Evolutionary conservation across 1,140 invertebrate species (phyloP).

Genomic region (Aphis gossypii): DNA sequence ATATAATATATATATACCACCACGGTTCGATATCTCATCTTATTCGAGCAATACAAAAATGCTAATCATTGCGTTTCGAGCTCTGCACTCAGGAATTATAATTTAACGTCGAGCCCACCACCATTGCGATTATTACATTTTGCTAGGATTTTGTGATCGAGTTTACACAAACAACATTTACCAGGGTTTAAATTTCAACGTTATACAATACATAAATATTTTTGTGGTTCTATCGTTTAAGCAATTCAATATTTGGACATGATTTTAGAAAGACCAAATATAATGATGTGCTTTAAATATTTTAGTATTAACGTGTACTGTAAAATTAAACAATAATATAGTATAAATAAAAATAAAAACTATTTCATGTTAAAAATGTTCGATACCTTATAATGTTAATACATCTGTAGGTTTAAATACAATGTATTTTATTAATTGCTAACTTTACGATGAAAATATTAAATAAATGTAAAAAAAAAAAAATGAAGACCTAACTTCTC

Average conservation of each 20-base stretch:
- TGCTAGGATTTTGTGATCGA: neutral
- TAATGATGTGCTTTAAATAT: neutral
- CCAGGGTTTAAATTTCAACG: too few species aligned
- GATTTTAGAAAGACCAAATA: constrained; percentile 2
- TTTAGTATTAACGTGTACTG: neutral
- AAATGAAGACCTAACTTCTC: too few species aligned
- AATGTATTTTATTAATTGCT: too few species aligned
- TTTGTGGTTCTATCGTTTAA: neutral
- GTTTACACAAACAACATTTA: neutral
- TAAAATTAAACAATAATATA: neutral
- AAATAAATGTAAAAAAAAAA: too few species aligned
- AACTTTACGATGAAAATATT: too few species aligned
- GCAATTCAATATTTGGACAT: constrained; percentile 8
- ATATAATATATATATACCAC: neutral
- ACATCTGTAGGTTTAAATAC: too few species aligned
- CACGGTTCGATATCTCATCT: neutral
- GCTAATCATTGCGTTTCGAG: neutral
- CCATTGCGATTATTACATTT: neutral
- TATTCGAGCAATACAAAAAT: neutral
- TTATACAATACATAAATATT: too few species aligned
- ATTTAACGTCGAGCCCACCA: neutral
- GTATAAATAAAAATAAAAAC: neutral
- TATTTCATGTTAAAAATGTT: neutral
- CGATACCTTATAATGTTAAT: too few species aligned
- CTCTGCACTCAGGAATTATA: neutral